phyloP scores from a whole-genome alignment of 2,888 invertebrate genomes.

The Phasia obesa region DNA sequence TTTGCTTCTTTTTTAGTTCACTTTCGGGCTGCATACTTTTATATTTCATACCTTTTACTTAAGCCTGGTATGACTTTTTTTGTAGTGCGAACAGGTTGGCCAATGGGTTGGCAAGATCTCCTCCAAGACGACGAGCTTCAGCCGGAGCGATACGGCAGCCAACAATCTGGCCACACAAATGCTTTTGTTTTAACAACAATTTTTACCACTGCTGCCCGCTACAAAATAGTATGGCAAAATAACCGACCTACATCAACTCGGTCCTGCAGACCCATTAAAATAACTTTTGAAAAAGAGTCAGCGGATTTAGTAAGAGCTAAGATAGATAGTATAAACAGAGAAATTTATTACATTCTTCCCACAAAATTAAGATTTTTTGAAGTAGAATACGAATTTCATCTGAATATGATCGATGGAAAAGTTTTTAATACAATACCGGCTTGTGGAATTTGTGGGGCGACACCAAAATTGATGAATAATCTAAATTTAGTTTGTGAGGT shows the following conservation, averaged over 20 bases:
- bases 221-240: constrained; percentile 5
- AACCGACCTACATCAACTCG: constrained; percentile 1
- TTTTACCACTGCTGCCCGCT: too few species aligned
- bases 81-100: too few species aligned
- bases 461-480: not conserved
- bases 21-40: too few species aligned
- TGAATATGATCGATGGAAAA: constrained; percentile 7
- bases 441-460: not conserved
- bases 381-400: not conserved
- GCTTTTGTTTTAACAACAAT: too few species aligned
- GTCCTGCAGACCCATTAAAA: constrained; percentile 1
- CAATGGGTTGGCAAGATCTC: too few species aligned
- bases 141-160: constrained; percentile 46
- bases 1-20: too few species aligned
- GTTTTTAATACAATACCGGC: constrained; percentile 4
- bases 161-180: too few species aligned
- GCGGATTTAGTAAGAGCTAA: constrained; percentile 2
- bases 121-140: too few species aligned
- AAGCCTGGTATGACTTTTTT: too few species aligned
- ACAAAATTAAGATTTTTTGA: constrained; percentile 8
- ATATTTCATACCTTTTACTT: too few species aligned
- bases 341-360: not conserved
- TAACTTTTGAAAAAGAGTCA: not conserved
- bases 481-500: too few species aligned
- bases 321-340: not conserved